Conservation (phyloP, 1,140 invertebrate genomes). For the Callitettix versicolor region DNA sequence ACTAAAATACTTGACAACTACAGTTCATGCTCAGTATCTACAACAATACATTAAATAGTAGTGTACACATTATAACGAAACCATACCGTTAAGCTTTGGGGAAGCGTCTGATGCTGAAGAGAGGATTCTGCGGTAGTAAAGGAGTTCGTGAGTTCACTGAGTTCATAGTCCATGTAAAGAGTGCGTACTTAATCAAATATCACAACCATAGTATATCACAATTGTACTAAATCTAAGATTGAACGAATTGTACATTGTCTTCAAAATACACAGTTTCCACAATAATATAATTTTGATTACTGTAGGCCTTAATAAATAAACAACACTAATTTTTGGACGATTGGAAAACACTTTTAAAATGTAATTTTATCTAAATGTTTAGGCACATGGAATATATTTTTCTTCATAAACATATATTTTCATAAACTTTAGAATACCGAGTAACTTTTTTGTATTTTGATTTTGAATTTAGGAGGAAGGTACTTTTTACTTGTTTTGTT, state of each 20-base stretch:
- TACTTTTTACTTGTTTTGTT: constrained; percentile 16
- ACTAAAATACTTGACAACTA: no score
- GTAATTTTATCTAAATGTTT: constrained; percentile 16
- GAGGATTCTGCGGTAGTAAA: no score
- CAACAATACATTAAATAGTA: no score
- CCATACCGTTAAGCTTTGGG: no score
- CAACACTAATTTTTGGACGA: constrained; percentile 18
- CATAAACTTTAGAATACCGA: constrained; percentile 17
- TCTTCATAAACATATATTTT: constrained; percentile 14
- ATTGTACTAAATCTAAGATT: constrained; percentile 14
- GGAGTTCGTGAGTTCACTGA: background rate
- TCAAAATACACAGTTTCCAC: constrained; percentile 13
- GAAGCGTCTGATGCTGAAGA: no score
- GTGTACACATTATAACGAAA: no score
- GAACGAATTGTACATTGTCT: constrained; percentile 1
- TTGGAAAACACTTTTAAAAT: constrained; percentile 18
- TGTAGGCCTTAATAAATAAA: constrained; percentile 19
- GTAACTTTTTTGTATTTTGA: constrained; percentile 18
- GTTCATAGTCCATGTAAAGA: constrained; percentile 5
- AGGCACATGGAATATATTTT: constrained; percentile 17
- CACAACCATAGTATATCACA: constrained; percentile 18
- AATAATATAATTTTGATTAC: constrained; percentile 11
- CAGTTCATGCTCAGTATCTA: no score
- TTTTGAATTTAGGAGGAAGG: constrained; percentile 19
- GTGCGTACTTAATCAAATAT: constrained; percentile 15